Base-by-base conservation (phyloP, 2,113 vertebrate genomes). In the Hystrix brachyura region DNA sequence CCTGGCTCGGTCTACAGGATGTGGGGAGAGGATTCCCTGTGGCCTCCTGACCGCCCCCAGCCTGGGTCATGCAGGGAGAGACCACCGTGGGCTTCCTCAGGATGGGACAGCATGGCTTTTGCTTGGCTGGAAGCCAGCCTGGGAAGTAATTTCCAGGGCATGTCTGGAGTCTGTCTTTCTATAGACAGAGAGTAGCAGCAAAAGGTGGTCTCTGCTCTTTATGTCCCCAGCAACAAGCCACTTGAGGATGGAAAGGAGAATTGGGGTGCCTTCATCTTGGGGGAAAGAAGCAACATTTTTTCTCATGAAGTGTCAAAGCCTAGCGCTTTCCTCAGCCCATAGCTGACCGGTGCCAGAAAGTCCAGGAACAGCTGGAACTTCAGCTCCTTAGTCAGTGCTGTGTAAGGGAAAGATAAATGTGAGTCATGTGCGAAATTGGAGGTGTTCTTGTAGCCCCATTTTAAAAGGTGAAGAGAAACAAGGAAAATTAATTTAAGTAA, bases 401-500 rank as follows among this genome's bases (percentile, higher is more conserved):
- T n/a, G 29, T 19, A 72, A 76, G 32, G 32, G 76, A 90, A 94
- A 85, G 34, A 29, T 32, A 79, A 85, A 34, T 11, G 78, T 74
- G 91, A 94, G 86, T 82, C 91, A 96, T n/a, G 15, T 7, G 17
- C 32, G 59, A 87, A 84, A n/a, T 21, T 71, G 71, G 67, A 48
- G 43, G 69, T 55, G 25, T 67, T 95, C 86, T 76, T 55, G 48
- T 55, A 91, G 85, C 9, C 51, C 72, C 32, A 23, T 59, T 93
- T 51, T 32, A 48, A 79, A 72, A 84, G 48, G 32, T 23, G 67
- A 94, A 94, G 43, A 71, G 76, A 96, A 92, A 95, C 48, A 78
- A 69, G 69, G 32, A 51, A 55, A 81, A 85, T 92, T 43, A 80
- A 72, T 72, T 95, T 94, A 80, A 86, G 80, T 65, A 78, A 51